Evolutionary conservation across 2,888 invertebrate species (phyloP), one percentile per base, ranked within the genome.

Genomic region (Cryptus armator): DNA sequence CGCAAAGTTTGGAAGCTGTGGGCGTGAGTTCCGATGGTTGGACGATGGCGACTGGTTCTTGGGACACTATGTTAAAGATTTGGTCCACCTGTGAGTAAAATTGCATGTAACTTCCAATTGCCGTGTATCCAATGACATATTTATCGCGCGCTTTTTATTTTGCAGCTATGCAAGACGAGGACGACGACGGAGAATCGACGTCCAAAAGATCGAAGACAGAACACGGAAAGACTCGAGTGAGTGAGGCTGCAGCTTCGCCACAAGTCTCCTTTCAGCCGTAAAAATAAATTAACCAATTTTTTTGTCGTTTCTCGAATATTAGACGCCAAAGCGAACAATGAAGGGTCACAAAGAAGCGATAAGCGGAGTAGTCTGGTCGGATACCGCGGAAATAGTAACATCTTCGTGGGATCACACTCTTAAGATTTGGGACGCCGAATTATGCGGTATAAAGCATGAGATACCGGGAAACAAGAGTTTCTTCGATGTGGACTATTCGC

Each of bases 361-460:
- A 19, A 97, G 98, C 0, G 96, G 97, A 0, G 96, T 97, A 0
- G 95, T 96, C 77, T 99, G 99, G 99, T 95, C 97, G 89, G 97
- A 97, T 88, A 95, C 95, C 80, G 95, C 96, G 87, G 97, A 97
- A 86, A 94, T 99, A 2, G 95, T 98, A 9, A 98, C 99, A 0
- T 96, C 97, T 75, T 98, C 99, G 0, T 99, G 98, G 98, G 99
- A 99, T 94, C 99, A 99, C 92, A 97, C 99, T 0, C 95, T 99
- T 16, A 97, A 98, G 93, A 93, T 99, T 9, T 99, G 99, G 99
- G 99, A 99, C 94, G 95, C 97, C 64, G 97, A 98, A 90, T 94
- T 97, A 68, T 97, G 97, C 70, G 97, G 97, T 51, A 96, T 98
- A 64, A 98, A 97, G 92, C 96, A 96, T 62, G 97, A 98, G 94